phyloP scores from a whole-genome alignment of 2,888 invertebrate genomes.

The Ceraclea dissimilis region DNA sequence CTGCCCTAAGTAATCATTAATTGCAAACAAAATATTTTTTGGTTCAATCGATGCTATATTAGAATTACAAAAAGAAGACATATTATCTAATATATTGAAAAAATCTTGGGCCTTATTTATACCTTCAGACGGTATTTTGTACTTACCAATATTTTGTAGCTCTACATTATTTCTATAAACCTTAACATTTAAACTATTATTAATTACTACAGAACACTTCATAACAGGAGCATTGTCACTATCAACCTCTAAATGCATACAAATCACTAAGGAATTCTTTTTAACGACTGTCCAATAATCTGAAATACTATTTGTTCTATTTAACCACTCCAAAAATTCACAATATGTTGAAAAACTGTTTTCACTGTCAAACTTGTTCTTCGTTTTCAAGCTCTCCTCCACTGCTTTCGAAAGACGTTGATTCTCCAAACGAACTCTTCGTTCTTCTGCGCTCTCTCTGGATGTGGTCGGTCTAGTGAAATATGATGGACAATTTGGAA shows the following conservation, averaged over 20 bases:
- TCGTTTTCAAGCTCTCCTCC: background rate
- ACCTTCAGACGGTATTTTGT: background rate
- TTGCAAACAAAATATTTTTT: background rate
- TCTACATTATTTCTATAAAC: background rate
- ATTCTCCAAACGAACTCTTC: background rate
- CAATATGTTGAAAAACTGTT: background rate
- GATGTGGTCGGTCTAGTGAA: background rate
- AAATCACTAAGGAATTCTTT: background rate
- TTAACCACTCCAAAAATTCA: background rate
- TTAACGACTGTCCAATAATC: background rate
- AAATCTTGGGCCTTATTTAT: background rate
- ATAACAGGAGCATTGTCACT: background rate
- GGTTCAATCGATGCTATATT: background rate
- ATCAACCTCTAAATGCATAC: background rate
- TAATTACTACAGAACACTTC: background rate
- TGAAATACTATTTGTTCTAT: background rate
- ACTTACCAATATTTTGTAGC: background rate
- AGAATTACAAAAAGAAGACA: background rate
- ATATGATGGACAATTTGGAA: background rate
- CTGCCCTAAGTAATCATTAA: background rate
- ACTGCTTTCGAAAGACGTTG: background rate
- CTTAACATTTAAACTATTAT: background rate
- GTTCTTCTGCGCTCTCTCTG: background rate
- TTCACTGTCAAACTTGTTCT: background rate
- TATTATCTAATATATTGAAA: background rate